A percentile compares a stretch with the other conserved stretches of the same genome.
Evolutionary conservation across 2,888 invertebrate species (phyloP).

Genomic region (Osmoderma eremita): DNA sequence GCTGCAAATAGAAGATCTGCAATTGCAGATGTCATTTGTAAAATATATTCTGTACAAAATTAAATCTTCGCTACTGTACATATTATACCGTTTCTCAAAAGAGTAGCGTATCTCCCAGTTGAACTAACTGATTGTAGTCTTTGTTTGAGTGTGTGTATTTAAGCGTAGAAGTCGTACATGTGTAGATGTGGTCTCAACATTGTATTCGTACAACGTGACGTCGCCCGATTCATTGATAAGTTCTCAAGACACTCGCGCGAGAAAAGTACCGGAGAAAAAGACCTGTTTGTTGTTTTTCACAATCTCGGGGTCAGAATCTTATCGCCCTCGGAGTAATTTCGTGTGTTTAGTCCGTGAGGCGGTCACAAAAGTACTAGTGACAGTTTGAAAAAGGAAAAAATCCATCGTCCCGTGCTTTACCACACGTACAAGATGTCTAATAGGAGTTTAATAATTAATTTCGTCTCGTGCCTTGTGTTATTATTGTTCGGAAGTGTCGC

Average conservation of each 20-base stretch:
- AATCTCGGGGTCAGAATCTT: slow-evolving; percentile 40
- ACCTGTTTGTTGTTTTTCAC: slow-evolving; percentile 34
- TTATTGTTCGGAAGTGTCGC: slow-evolving; percentile 4
- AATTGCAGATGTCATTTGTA: too few relatives aligned
- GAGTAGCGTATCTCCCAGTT: not conserved
- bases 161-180: too few relatives aligned
- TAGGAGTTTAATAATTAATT: slow-evolving; percentile 10
- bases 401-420: too few relatives aligned
- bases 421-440: slow-evolving; percentile 35
- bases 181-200: not conserved
- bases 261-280: not conserved
- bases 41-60: too few relatives aligned
- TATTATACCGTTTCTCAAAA: too few relatives aligned
- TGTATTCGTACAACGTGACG: slow-evolving; percentile 7
- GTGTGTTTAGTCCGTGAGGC: slow-evolving; percentile 8
- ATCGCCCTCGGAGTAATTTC: slow-evolving; percentile 23
- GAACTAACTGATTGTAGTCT: too few relatives aligned
- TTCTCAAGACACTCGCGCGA: not conserved
- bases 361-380: slow-evolving; percentile 7
- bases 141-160: too few relatives aligned
- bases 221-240: slow-evolving; percentile 36
- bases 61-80: too few relatives aligned
- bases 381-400: not conserved
- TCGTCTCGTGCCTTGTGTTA: not conserved
- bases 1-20: too few relatives aligned